Evolutionary conservation across 2,888 invertebrate species (phyloP), one percentile per base, ranked within the genome.

Genomic region (Torymus texanus): DNA sequence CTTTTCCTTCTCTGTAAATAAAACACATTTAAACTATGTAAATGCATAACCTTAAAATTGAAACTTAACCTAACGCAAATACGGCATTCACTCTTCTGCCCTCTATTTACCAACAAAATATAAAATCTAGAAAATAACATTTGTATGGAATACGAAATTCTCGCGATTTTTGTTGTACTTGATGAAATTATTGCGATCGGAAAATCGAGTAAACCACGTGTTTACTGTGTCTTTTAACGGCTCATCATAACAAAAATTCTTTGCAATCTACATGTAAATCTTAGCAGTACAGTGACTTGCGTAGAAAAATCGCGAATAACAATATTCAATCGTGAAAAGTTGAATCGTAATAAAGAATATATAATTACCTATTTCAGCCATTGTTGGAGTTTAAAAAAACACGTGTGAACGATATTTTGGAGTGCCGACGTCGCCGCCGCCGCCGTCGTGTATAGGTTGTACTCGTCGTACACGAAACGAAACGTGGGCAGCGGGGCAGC

Each of bases 1-100:
- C 85, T 94, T 78, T 13, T 74, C 65, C 55, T 79, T 83, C 53
- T 83, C 68, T 77, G 72, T 41, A 75, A 68, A 53, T 18, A 24
- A 68, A 24, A 16, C 12, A 13, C 16, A 66, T 29, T 41, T 41
- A 14, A 67, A 51, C 59, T 41, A 61, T 5, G 21, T 24, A 29
- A 58, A 21, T 5, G 29, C 58, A 63, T 82, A 82, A 81, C 81
- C 81, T 81, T 53, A 74, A 41, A 79, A 76, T 21, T 21, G 0
- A 70, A 65, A 74, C 8, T 78, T 61, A 53, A 21, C 21, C 13
- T 61, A 66, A 2, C 56, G 21, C 41, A 41, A 80, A 13, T 53
- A 21, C 58, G 58, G 50, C 14, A 53, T 41, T 11, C 16, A 2
- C 18, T 50, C 62, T 14, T 3, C 50, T 53, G 50, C 0, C 2